Base-by-base conservation (phyloP, 2,888 invertebrate species). In the Patella caerulea region DNA sequence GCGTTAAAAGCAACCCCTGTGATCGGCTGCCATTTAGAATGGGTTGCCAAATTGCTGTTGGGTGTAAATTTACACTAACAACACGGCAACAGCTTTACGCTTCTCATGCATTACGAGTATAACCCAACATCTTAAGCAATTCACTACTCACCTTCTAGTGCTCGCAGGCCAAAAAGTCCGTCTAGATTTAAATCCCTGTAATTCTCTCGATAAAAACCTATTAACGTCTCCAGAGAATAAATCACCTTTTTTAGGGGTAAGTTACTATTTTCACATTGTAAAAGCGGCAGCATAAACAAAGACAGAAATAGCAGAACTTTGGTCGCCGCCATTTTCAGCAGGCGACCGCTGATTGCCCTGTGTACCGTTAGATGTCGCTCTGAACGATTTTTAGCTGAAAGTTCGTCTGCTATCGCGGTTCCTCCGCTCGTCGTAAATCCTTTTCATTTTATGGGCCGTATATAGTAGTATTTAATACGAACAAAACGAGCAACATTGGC, bases 111-210 rank as follows among this genome's bases (percentile, higher is more conserved):
- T 45, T 45, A 45, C 9, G 45, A 45, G 45, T 45, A 45, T 45
- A 45, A 45, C 45, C 45, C 45, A 45, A 45, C 45, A 45, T 45
- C 45, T 45, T 45, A 45, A 45, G 45, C 45, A 45, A 45, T 45
- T 9, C 45, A 45, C 79, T 73, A 45, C 79, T 73, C 81, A 90
- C 90, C 90, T 88, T 90, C 89, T 11, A 90, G 53, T 54, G 88
- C 86, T 72, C 89, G 84, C 45, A 90, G 82, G 11, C 90, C 90
- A 83, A 85, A 90, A 56, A 90, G 79, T 19, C 90, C 90, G 78
- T 90, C 90, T 2, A 90, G 79, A 77, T 90, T 90, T 19, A 89
- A 75, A 24, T 87, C 81, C 53, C 80, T 76, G 78, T 87, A 88
- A 75, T 84, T 87, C 4, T 56, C 74, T 71, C 84, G 81, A 81